These are phyloP conservation scores for Leucopsar rothschildi DNA, from an alignment of 2,113 vertebrate species.

Conservation along the genomic window DNA sequence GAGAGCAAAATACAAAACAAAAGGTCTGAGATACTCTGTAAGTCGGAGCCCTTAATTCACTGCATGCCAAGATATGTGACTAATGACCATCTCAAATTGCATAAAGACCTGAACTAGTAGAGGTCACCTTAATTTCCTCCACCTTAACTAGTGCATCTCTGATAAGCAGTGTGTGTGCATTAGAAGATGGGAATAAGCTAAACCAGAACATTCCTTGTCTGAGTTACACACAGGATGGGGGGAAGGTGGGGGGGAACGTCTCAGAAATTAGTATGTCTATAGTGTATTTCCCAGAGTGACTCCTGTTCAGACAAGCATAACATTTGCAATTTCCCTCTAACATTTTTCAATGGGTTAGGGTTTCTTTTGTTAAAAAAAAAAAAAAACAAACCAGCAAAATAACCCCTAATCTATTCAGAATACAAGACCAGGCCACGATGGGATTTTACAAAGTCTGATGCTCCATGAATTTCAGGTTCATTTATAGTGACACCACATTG, in stretches of 20 bases:
- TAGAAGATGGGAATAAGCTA: slow-evolving; percentile 12
- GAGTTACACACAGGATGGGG: not conserved
- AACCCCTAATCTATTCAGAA: not conserved
- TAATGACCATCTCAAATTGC: slow-evolving; percentile 62
- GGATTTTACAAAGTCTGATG: not conserved
- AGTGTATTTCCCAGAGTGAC: slow-evolving; percentile 6
- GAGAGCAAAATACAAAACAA: not conserved
- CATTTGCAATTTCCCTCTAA: slow-evolving; percentile 42
- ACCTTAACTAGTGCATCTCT: slow-evolving; percentile 52
- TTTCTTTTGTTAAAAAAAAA: not conserved
- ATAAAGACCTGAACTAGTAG: slow-evolving; percentile 43
- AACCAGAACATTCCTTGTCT: slow-evolving; percentile 5
- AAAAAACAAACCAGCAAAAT: not conserved
- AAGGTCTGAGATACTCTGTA: not conserved
- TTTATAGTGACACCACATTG: not conserved
- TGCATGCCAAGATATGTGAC: slow-evolving; percentile 49
- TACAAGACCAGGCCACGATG: not conserved
- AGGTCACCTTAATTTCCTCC: slow-evolving; percentile 65
- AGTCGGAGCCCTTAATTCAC: not conserved
- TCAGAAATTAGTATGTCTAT: slow-evolving; percentile 5
- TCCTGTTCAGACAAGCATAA: slow-evolving; percentile 41
- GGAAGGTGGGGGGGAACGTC: not conserved
- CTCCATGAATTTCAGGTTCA: not conserved
- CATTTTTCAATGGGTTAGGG: not conserved
- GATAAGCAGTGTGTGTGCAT: slow-evolving; percentile 5